Base-by-base conservation (phyloP, 2,113 vertebrate genomes). In the Chascanopsetta lugubris region DNA sequence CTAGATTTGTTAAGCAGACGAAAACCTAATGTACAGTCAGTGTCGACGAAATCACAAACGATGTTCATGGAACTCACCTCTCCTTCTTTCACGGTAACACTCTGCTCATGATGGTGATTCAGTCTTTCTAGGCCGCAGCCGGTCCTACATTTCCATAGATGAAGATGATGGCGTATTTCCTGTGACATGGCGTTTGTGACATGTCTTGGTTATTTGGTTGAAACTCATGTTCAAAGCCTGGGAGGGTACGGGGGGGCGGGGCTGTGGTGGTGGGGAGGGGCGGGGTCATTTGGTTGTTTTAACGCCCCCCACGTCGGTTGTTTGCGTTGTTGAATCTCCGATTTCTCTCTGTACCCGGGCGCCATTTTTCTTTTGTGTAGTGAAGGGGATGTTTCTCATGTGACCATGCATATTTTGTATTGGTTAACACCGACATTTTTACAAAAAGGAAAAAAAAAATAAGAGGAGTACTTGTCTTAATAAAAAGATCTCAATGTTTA, bases 381-480 rank as follows among this genome's bases (percentile, higher is more conserved):
- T 90, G 80, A 90, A 85, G 82, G 81, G 69, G 77, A 83, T 76
- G 86, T 91, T 91, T 88, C 84, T 90, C 90, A 91, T 89, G 83
- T 87, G 90, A 78, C 86, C 91, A 90, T 92, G 72, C 87, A 91
- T 90, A 90, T 90, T 93, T 93, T 93, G 93, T 93, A 93, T 93
- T 91, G 90, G 92, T 91, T 90, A 84, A 91, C 87, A 84, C 88
- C 80, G 87, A 92, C 91, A 92, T 93, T 93, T 93, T 93, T 93
- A 92, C 89, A 92, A 89, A 93, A 88, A 73, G n/a, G n/a, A 78
- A 92, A 89, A 85, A 88, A 82, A 85, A 85, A 86, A 87, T 85
- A 80, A 78, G 83, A 93, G 87, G 90, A 93, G 93, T 93, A 85
- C 89, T 92, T 93, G 93, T 93, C 92, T 93, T 93, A 93, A 93